Evolutionary conservation across 2,113 vertebrate species (phyloP).

Genomic region (Okapia johnstoni): DNA sequence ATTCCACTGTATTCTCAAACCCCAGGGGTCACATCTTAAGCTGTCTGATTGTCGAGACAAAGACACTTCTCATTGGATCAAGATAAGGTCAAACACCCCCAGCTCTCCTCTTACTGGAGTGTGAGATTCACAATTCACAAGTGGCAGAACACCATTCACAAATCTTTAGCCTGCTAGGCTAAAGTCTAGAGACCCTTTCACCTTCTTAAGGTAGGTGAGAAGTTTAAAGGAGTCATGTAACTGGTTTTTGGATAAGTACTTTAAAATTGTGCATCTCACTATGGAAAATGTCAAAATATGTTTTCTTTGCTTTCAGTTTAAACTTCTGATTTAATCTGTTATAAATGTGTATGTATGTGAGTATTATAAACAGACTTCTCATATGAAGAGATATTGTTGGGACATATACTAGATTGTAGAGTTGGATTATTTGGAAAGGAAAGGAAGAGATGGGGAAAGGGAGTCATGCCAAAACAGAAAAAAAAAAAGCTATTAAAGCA

Average conservation of each 20-base stretch:
- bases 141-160: neutral
- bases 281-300: neutral
- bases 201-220: neutral
- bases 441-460: neutral
- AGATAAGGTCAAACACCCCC: neutral
- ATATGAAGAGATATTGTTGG: neutral
- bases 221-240: neutral
- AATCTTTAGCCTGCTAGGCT: neutral
- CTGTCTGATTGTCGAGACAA: neutral
- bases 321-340: conserved; percentile 15
- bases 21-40: neutral
- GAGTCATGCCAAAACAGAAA: neutral
- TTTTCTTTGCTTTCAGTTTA: neutral
- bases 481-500: neutral
- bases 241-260: neutral
- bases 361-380: neutral
- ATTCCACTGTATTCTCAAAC: neutral
- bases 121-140: neutral
- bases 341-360: neutral
- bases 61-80: neutral
- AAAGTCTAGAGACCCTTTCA: neutral
- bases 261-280: neutral
- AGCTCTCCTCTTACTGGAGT: neutral
- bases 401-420: neutral
- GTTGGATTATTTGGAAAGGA: neutral